A percentile compares a stretch with the other conserved stretches of the same genome.
Evolutionary conservation across 2,113 vertebrate genomes (phyloP).

Genomic region (Callithrix jacchus): DNA sequence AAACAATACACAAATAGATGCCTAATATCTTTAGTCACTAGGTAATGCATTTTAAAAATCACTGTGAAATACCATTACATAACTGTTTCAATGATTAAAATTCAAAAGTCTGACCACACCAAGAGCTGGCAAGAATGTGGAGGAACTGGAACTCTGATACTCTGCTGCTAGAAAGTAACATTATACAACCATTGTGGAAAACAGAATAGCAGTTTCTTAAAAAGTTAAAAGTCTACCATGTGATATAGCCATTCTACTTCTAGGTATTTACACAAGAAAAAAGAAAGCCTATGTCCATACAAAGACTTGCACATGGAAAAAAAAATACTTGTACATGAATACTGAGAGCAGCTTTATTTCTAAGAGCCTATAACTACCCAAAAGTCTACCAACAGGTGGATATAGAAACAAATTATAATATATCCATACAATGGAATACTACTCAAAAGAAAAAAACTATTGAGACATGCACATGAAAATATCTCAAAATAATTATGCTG

Average conservation of each 20-base stretch:
- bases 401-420: neutral
- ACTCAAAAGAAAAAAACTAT: neutral
- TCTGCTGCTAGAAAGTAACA: neutral
- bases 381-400: neutral
- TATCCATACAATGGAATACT: neutral
- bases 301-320: neutral
- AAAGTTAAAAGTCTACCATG: neutral
- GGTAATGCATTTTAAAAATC: neutral
- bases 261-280: neutral
- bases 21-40: neutral
- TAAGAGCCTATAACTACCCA: neutral
- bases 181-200: neutral
- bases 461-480: neutral
- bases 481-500: slow-evolving; percentile 12
- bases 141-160: neutral
- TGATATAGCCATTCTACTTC: neutral
- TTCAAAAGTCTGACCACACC: neutral
- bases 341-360: neutral
- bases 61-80: neutral
- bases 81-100: neutral
- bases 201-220: neutral
- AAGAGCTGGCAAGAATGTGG: neutral
- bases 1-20: neutral
- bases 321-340: neutral
- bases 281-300: neutral